Conservation (phyloP, 2,113 vertebrate species). For the Bambusicola thoracicus region DNA sequence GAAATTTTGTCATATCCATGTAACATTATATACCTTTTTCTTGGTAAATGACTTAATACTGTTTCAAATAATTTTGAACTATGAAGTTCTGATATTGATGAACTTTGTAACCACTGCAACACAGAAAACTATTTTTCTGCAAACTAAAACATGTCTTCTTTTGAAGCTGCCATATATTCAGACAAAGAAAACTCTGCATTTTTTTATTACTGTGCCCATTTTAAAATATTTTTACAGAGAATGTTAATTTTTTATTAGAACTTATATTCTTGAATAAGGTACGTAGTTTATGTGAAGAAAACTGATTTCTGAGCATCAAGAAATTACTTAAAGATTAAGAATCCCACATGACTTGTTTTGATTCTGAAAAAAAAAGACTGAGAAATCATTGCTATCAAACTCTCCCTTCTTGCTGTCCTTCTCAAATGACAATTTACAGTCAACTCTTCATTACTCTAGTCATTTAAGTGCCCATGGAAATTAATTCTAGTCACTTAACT, state of each 20-base stretch:
- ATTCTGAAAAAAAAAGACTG: neutral
- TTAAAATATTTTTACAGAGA: neutral
- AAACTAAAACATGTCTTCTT: neutral
- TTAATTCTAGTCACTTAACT: neutral
- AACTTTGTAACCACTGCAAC: neutral
- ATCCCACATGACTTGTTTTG: neutral
- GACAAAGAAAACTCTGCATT: neutral
- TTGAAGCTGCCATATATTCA: neutral
- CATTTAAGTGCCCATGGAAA: neutral
- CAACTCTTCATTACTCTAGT: neutral
- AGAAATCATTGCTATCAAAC: neutral
- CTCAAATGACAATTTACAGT: neutral
- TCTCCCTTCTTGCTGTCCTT: neutral
- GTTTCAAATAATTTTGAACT: neutral
- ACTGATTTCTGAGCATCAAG: neutral
- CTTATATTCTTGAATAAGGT: neutral
- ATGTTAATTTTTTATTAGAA: neutral
- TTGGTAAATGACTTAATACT: neutral
- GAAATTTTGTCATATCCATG: neutral
- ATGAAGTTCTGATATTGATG: neutral
- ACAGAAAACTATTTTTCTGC: neutral
- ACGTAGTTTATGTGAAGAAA: neutral
- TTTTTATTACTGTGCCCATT: neutral
- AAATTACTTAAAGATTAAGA: accelerated
- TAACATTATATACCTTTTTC: neutral